phyloP scores from a whole-genome alignment of 2,888 invertebrate species.

The Agrochola lota region DNA sequence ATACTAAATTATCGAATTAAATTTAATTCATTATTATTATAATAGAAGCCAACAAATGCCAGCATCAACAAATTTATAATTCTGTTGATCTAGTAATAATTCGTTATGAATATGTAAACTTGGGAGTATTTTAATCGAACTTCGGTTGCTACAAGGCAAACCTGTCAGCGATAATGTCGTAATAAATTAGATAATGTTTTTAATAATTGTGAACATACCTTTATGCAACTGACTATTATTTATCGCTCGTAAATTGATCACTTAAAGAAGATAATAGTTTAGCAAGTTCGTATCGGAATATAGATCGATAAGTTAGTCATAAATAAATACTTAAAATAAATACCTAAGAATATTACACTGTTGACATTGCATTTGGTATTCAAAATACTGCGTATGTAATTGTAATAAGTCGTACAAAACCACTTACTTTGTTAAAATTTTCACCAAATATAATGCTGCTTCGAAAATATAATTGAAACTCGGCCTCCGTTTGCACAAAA shows the following conservation, averaged over 20 bases:
- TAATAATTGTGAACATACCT: constrained; percentile 43
- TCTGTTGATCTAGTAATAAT: constrained; percentile 53
- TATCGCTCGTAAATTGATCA: constrained; percentile 63
- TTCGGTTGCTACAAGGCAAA: constrained; percentile 76
- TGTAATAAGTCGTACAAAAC: not conserved
- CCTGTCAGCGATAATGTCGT: constrained; percentile 70
- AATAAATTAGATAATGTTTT: constrained; percentile 70
- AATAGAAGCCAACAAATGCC: constrained; percentile 25
- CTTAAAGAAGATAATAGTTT: constrained; percentile 32
- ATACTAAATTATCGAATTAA: constrained; percentile 17
- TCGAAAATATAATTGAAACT: constrained; percentile 42
- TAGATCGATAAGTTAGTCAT: constrained; percentile 27
- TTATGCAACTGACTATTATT: constrained; percentile 54
- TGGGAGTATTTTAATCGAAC: constrained; percentile 71
- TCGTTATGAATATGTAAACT: constrained; percentile 65
- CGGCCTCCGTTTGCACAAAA: constrained; percentile 53
- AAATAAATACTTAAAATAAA: constrained; percentile 17
- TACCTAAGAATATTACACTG: constrained; percentile 33
- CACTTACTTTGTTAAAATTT: not conserved
- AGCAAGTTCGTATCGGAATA: constrained; percentile 42
- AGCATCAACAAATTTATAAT: constrained; percentile 58
- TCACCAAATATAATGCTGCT: constrained; percentile 16
- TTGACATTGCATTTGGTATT: constrained; percentile 36
- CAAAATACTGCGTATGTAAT: not conserved
- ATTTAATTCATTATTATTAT: constrained; percentile 25